Evolutionary conservation across 2,888 invertebrate genomes (phyloP), one percentile per base, ranked within the genome.

Genomic region (Leptopilina syphax): DNA sequence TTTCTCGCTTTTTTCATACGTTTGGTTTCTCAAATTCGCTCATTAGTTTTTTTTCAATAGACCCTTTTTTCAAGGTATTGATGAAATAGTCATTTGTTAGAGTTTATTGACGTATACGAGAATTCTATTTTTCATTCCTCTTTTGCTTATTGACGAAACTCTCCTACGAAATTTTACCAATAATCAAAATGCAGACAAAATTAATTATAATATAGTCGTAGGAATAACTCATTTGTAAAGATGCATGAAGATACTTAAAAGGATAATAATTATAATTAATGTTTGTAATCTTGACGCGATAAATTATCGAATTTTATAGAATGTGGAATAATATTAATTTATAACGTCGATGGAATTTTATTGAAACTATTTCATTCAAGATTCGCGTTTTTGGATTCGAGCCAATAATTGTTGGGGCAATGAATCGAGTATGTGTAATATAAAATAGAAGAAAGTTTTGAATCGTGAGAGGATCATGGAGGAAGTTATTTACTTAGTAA

Each of bases 311-410:
- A 7, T 47, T 50, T 70, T 4, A 1, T 50, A 18, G 8, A 70
- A 24, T 7, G 13, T 13, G n/a, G 24, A 70, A 70, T 70, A 70
- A 50, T 70, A 2, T 70, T 0, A 47, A 70, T 70, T 70, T 70
- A 70, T 54, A 50, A 54, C 7, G 3, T 13, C 24, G 24, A 27
- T 12, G 70, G 70, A 70, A 70, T 70, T 27, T 70, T 44, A 70
- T 70, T 70, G 70, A 73, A 73, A 57, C 73, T 73, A 57, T 73
- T 73, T 73, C 70, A 70, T 73, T 73, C 73, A 73, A 57, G 57
- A 57, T 50, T 41, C n/a, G 13, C n/a, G 57, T 57, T 73, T 65
- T 73, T 73, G 73, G 73, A 57, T 6, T 57, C n/a, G 5, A 13
- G 73, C 73, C 73, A 73, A 73, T 57, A 34, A 73, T 73, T 73